Evolutionary conservation across 2,797 vertebrate genomes (phyloP).

Genomic region (Betta splendens): DNA sequence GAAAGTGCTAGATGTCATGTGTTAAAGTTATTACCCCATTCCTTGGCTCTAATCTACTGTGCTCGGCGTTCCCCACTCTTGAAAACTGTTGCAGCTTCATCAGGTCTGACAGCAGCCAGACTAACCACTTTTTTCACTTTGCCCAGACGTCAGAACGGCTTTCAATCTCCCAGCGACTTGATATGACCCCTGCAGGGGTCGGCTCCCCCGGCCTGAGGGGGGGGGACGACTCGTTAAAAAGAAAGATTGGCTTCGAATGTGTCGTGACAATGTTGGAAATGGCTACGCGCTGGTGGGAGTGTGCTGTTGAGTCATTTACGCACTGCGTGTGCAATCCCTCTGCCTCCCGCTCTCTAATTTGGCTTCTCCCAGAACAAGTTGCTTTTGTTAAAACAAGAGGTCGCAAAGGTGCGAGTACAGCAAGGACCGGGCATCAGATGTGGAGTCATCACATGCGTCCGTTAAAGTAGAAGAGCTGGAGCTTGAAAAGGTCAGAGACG

Average conservation of each 20-base stretch:
- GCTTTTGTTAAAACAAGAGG: constrained; percentile 66
- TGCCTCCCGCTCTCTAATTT: constrained; percentile 73
- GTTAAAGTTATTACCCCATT: constrained; percentile 83
- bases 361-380: constrained; percentile 71
- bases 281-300: constrained; percentile 75
- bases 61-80: constrained; percentile 67
- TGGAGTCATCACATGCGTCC: constrained; percentile 5
- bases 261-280: constrained; percentile 72
- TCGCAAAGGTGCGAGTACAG: constrained; percentile 5
- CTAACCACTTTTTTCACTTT: constrained; percentile 51
- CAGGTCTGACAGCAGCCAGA: constrained; percentile 76
- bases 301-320: constrained; percentile 81
- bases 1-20: constrained; percentile 82
- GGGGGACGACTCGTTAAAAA: constrained; percentile 11
- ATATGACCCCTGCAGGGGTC: constrained; percentile 40
- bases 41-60: constrained; percentile 75
- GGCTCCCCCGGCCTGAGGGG: constrained; percentile 3
- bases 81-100: constrained; percentile 76
- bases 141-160: constrained; percentile 66
- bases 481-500: constrained; percentile 56
- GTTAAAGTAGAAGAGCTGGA: too few species aligned
- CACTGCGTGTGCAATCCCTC: constrained; percentile 76
- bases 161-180: constrained; percentile 63
- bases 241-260: constrained; percentile 45
- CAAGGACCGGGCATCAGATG: constrained; percentile 17